Evolutionary conservation across 92 coral and sea anemone genomes (phyloP).

Genomic region (Micromussa lordhowensis): DNA sequence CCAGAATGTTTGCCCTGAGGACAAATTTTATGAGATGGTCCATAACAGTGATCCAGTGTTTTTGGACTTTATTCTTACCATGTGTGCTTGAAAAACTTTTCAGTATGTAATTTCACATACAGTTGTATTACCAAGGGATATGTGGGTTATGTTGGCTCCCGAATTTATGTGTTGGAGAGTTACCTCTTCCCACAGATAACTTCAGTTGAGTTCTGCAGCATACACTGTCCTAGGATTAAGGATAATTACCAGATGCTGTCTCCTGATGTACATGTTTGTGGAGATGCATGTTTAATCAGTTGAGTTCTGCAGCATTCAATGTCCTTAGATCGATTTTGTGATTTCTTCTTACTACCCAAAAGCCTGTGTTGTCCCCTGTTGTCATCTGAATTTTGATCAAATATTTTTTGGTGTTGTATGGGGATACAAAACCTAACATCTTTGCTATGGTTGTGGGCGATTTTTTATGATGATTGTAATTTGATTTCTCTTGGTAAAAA

Average conservation of each 20-base stretch:
- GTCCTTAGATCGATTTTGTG: background rate
- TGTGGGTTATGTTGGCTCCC: background rate
- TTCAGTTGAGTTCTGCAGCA: constrained; percentile 7
- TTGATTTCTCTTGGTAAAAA: background rate
- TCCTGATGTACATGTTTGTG: background rate
- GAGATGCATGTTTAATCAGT: background rate
- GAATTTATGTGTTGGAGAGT: background rate
- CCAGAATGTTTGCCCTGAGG: background rate
- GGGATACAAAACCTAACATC: too few species aligned
- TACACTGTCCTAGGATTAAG: background rate
- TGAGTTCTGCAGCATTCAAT: background rate
- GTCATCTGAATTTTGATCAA: too few species aligned
- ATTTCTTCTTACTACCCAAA: too few species aligned
- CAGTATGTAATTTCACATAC: too few species aligned
- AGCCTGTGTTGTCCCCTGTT: too few species aligned
- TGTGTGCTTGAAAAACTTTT: background rate
- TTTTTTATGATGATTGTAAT: too few species aligned
- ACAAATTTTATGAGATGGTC: background rate
- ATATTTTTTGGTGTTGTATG: too few species aligned
- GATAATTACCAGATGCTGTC: too few species aligned
- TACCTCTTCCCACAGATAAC: background rate
- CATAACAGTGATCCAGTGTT: background rate
- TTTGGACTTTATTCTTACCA: background rate
- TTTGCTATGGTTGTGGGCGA: too few species aligned
- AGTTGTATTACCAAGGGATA: background rate